Base-by-base conservation (phyloP, 35 echinoderm and acorn worm genomes). In the Heliocidaris tuberculata region DNA sequence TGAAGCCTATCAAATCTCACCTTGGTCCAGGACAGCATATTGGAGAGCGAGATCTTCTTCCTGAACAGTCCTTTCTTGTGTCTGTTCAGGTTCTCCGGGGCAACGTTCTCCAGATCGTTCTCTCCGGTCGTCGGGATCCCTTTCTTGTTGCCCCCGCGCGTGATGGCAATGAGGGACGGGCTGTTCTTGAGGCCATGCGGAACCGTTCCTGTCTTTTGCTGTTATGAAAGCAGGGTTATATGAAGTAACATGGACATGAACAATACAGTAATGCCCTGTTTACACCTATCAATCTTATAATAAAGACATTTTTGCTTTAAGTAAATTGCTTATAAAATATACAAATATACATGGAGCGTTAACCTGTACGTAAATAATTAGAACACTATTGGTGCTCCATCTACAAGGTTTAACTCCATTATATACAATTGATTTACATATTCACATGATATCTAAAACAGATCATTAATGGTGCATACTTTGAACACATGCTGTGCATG, bases 11-110 rank as follows among this genome's bases (percentile, higher is more conserved):
- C 15, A 9, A 2, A 56, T 27, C 94, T 94, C 93, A 97, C 98
- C 95, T 97, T 99, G 31, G 96, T 97, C 93, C 97, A 99, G 13
- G 96, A 97, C 88, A 99, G 93, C 98, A 99, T 99, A 31, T 97
- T 95, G 42, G 96, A 93, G 30, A 99, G 88, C 6, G 98, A 96
- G 47, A 97, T 95, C 93, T 97, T 97, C 86, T 96, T 99, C 85
- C 98, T 94, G 15, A 99, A 96, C 47, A 99, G 31, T 7, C 98
- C 98, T 54, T 97, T 97, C 95, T 99, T 99, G 52, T 99, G 98
- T 92, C 97, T 96, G 89, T 99, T 99, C 12, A 99, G 94, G 35
- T 99, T 99, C 30, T 99, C 98, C 10, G 97, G 95, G 0, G 97
- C 97, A 70, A 97, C 97, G 93, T 99, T 99, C 93, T 99, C 98